phyloP scores from a whole-genome alignment of 2,888 invertebrate genomes.

The Sepioteuthis lessoniana region DNA sequence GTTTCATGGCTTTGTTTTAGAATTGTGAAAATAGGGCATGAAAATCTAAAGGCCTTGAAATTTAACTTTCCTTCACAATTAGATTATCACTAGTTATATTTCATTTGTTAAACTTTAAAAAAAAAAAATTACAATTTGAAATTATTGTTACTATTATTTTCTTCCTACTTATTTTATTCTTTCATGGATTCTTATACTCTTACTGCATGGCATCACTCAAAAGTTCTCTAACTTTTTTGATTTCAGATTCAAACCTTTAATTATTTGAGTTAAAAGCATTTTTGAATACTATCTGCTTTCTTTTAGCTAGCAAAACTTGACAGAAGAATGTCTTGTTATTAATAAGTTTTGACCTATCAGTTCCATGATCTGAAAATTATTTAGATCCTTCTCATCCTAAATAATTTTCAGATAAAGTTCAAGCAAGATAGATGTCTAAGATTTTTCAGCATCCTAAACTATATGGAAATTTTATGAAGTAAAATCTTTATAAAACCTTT shows the following conservation, averaged over 20 bases:
- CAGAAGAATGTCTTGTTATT: background rate
- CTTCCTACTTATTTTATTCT: too few species aligned
- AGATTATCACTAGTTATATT: too few species aligned
- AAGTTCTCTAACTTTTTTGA: background rate
- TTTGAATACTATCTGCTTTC: background rate
- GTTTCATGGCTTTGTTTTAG: too few species aligned
- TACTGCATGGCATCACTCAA: background rate
- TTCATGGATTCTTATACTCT: too few species aligned
- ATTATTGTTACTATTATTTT: too few species aligned
- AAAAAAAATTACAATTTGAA: too few species aligned
- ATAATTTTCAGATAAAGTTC: background rate
- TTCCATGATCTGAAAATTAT: background rate
- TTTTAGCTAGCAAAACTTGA: background rate
- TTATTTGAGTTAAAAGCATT: background rate
- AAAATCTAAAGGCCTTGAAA: too few species aligned
- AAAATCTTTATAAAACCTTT: background rate
- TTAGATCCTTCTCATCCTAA: background rate
- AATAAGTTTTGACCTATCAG: background rate
- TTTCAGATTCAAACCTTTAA: background rate
- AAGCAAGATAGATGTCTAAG: background rate
- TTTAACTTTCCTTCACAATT: too few species aligned
- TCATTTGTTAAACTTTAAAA: too few species aligned
- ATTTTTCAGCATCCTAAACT: background rate
- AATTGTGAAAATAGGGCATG: too few species aligned
- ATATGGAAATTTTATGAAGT: background rate